Percentiles rank a stretch among this genome's conserved stretches.
These are phyloP conservation scores for Sus cebifrons DNA, from an alignment of 2,797 vertebrate species.

Conservation along the genomic window DNA sequence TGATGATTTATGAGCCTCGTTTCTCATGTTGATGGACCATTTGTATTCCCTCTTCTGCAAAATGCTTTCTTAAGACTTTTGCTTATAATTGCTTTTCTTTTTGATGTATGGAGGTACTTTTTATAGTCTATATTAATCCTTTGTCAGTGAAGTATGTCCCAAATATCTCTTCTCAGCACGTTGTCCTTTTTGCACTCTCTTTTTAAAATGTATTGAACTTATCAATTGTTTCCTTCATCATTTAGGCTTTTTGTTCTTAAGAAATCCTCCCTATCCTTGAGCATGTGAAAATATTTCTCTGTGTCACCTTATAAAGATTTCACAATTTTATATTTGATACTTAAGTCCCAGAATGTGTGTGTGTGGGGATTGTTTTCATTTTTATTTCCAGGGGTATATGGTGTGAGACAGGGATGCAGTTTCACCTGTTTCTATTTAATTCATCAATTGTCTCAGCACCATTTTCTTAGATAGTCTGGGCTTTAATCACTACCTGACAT, in stretches of 20 bases:
- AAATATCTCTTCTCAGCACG: background rate
- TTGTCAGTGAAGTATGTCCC: conserved; percentile 17
- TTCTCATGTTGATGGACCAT: background rate
- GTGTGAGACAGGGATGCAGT: background rate
- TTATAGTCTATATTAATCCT: conserved; percentile 18
- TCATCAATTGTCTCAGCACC: background rate
- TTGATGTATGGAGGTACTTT: background rate
- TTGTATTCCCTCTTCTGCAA: background rate
- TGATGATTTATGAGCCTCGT: background rate
- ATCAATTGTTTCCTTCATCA: conserved; percentile 20
- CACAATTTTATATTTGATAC: conserved; percentile 13
- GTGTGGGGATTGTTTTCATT: too few relatives aligned
- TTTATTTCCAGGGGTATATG: background rate
- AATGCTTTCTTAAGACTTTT: conserved; percentile 43
- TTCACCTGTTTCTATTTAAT: conserved; percentile 29
- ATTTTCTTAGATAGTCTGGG: background rate
- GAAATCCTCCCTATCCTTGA: background rate
- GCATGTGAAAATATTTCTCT: conserved; percentile 8
- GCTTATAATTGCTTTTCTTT: conserved; percentile 23
- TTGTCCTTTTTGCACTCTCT: conserved; percentile 20
- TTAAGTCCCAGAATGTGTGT: background rate
- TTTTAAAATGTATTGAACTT: conserved; percentile 53
- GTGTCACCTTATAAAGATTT: conserved; percentile 28
- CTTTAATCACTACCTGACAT: background rate
- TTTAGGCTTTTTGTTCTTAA: background rate